These are phyloP conservation scores for Rhimphoctona megacephalus DNA, from an alignment of 2,888 invertebrate genomes.

Conservation along the genomic window DNA sequence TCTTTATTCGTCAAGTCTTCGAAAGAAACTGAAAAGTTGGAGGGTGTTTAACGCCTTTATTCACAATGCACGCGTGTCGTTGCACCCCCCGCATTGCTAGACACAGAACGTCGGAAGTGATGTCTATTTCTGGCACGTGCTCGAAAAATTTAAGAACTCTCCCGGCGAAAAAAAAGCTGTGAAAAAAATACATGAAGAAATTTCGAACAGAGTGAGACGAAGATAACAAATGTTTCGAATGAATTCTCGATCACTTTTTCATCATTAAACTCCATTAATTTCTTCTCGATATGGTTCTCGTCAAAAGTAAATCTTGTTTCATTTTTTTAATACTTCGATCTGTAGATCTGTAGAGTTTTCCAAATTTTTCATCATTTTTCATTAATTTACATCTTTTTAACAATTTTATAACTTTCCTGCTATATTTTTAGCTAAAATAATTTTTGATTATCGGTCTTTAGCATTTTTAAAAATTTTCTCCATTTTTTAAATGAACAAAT, in stretches of 20 bases:
- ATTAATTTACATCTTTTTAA: neutral
- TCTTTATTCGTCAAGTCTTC: slow-evolving; percentile 49
- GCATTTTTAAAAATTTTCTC: neutral
- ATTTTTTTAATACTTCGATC: neutral
- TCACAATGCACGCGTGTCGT: slow-evolving; percentile 75
- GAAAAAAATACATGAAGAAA: slow-evolving; percentile 9
- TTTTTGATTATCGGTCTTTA: neutral
- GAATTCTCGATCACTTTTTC: neutral
- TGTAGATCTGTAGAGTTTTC: neutral
- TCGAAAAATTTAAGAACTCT: slow-evolving; percentile 63
- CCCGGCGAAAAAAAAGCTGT: slow-evolving; percentile 49
- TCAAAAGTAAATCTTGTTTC: neutral
- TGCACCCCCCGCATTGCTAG: slow-evolving; percentile 80
- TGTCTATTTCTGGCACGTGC: slow-evolving; percentile 81
- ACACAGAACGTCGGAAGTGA: slow-evolving; percentile 71
- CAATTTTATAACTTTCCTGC: neutral
- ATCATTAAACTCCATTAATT: neutral
- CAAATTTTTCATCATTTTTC: neutral
- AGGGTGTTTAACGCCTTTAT: slow-evolving; percentile 70
- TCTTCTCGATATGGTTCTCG: neutral
- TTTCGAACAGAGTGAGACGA: neutral
- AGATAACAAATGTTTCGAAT: neutral
- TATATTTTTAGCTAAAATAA: neutral
- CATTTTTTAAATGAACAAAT: neutral
- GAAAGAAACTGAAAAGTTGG: slow-evolving; percentile 68